Base-by-base conservation (phyloP, 1,140 invertebrate species). In the Megalonaias nervosa region DNA sequence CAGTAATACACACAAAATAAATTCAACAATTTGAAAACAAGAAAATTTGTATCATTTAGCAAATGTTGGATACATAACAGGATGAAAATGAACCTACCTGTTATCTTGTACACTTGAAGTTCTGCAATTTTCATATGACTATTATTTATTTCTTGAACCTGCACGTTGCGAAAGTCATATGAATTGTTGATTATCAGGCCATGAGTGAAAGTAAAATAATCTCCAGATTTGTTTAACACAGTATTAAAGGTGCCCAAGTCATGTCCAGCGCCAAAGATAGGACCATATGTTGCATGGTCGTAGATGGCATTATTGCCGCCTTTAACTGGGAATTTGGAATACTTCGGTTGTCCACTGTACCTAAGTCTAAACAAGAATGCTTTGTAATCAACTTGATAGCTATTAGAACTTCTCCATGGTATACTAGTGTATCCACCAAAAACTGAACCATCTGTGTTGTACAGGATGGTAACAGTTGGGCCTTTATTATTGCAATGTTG, bases 371-470 rank as follows among this genome's bases (percentile, higher is more conserved):
- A 80, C 26, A 79, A 67, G 58, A 75, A 82, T 13, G 72, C 71
- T 15, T 71, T 68, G 6, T 65, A 31, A 65, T 78, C 72, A 48
- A 55, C 3, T 58, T 58, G 57, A 55, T 67, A 71, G 19, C 70
- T 71, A 19, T 38, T 48, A n/a, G 31, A 17, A 74, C 55, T 48
- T 57, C 48, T 70, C 69, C 79, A 81, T 55, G 62, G 21, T 62
- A 62, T 31, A n/a, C 61, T 21, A 26, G 74, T 77, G 58, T 74
- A 83, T 14, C 80, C 82, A 23, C 79, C 82, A 64, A 73, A 83
- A n/a, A 81, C 69, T 55, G 62, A 77, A 1, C 82, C 75, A 19
- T 68, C 62, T 16, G 72, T 75, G 64, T 80, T 79, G 67, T 81
- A 78, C 26, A 73, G 60, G 9, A 83, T 70, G 5, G 80, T 79